Percentiles rank a stretch among this genome's conserved stretches.
Conservation (phyloP, 2,113 vertebrate genomes). For the Eulemur rufifrons region DNA sequence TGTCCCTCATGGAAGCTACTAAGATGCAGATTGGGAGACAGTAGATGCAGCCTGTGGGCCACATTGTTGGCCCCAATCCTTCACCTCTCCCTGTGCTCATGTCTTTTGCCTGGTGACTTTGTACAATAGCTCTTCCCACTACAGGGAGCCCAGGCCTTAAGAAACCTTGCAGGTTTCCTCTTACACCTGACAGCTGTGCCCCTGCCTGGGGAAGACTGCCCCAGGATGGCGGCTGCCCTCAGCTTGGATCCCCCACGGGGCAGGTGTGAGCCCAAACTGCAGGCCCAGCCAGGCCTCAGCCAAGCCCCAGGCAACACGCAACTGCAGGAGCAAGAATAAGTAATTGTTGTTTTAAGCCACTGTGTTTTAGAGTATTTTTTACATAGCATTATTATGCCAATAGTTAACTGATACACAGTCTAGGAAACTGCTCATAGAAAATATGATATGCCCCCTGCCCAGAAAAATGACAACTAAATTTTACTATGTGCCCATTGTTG, state of each 20-base stretch:
- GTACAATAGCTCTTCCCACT: neutral
- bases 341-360: neutral
- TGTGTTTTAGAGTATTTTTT: neutral
- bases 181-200: neutral
- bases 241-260: no score
- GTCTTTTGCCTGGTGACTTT: neutral
- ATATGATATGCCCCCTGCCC: neutral
- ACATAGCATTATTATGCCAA: neutral
- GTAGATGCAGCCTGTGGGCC: neutral
- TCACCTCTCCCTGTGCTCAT: no score
- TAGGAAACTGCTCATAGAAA: neutral
- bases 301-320: neutral
- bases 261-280: neutral
- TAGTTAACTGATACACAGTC: neutral
- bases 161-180: neutral
- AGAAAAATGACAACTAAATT: neutral
- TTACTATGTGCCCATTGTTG: neutral
- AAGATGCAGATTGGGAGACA: neutral
- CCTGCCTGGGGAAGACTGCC: neutral
- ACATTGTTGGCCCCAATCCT: neutral
- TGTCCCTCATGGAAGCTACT: neutral
- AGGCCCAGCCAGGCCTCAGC: neutral
- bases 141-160: neutral
- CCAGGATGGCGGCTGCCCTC: neutral
- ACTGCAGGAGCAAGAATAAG: neutral